These are phyloP conservation scores for Seriola rivoliana DNA, from an alignment of 2,113 vertebrate species.

Conservation along the genomic window DNA sequence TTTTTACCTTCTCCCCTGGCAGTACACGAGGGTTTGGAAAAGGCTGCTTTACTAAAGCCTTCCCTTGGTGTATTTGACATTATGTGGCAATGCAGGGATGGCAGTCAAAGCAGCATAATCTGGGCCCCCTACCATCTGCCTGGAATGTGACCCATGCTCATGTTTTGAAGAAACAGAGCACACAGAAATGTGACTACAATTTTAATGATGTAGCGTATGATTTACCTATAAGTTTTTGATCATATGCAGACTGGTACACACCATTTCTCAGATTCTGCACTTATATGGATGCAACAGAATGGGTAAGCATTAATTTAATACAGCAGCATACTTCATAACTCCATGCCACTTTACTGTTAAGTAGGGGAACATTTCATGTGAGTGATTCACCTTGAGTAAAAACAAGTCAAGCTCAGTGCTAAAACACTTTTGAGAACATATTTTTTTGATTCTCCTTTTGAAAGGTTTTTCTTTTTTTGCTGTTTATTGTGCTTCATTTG, in stretches of 20 bases:
- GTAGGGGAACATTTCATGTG: constrained; percentile 22
- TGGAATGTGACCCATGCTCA: constrained; percentile 26
- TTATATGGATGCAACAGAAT: neutral
- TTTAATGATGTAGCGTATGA: constrained; percentile 15
- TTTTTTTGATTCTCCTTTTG: constrained; percentile 45
- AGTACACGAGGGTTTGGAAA: constrained; percentile 29
- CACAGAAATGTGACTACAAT: constrained; percentile 29
- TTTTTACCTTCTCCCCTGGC: constrained; percentile 25
- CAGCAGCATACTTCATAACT: constrained; percentile 8
- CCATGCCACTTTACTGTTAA: constrained; percentile 12
- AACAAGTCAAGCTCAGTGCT: constrained; percentile 34
- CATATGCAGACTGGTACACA: neutral
- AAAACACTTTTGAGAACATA: constrained; percentile 38
- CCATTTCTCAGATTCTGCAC: constrained; percentile 3
- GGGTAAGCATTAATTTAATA: constrained; percentile 17
- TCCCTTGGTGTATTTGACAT: constrained; percentile 62
- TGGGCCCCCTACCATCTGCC: constrained; percentile 25
- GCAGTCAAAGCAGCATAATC: constrained; percentile 49
- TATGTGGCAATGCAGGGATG: constrained; percentile 57
- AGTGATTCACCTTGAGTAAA: constrained; percentile 61
- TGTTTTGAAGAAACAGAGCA: constrained; percentile 38
- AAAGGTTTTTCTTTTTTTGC: neutral
- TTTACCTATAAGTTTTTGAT: constrained; percentile 20
- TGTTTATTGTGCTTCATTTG: constrained; percentile 64
- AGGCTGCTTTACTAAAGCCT: constrained; percentile 36